Evolutionary conservation across 2,888 invertebrate species (phyloP).

Genomic region (Strigamia maritima): DNA sequence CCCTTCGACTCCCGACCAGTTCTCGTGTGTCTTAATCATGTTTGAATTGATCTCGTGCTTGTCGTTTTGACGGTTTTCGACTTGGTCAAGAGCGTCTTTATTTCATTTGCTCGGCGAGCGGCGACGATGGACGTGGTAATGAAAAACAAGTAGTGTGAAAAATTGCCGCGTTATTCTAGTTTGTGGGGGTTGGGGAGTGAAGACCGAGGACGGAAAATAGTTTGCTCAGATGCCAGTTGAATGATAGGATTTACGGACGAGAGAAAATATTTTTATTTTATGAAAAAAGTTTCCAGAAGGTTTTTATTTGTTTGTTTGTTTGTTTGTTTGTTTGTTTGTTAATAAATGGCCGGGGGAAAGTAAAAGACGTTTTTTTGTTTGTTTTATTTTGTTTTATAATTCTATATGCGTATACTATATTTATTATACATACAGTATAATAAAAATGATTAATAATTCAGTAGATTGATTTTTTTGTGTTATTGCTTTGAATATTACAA

Average conservation of each 20-base stretch:
- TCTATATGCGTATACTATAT: too few relatives aligned
- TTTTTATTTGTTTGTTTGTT: neutral
- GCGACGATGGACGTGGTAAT: neutral
- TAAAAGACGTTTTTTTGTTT: neutral
- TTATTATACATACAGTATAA: too few relatives aligned
- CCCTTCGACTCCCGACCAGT: neutral
- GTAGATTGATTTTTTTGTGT: too few relatives aligned
- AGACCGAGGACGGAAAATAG: neutral
- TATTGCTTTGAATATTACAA: too few relatives aligned
- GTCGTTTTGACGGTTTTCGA: neutral
- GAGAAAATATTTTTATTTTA: neutral
- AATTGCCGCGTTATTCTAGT: neutral
- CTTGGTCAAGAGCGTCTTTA: neutral
- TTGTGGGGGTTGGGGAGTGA: neutral
- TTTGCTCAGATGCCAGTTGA: neutral
- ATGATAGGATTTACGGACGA: neutral
- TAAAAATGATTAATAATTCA: too few relatives aligned
- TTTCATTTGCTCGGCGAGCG: neutral
- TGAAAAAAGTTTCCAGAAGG: neutral
- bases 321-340: too few relatives aligned
- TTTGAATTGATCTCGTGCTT: neutral
- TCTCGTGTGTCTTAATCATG: constrained; percentile 1
- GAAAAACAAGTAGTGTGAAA: neutral
- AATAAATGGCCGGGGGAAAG: neutral
- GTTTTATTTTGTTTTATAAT: too few relatives aligned